These are phyloP conservation scores for Anastrepha ludens DNA, from an alignment of 1,140 invertebrate species.

Conservation along the genomic window DNA sequence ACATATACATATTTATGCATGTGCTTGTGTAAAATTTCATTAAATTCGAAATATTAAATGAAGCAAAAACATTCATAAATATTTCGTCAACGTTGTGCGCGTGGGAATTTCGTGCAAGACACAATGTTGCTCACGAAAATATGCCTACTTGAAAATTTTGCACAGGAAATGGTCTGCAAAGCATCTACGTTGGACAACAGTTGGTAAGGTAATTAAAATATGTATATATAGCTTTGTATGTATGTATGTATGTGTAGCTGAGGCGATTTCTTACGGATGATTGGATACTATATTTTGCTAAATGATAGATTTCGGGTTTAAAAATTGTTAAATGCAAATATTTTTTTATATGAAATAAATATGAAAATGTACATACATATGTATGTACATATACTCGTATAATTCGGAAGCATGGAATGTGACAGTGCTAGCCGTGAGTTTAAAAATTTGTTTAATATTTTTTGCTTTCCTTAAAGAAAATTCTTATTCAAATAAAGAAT, in stretches of 20 bases:
- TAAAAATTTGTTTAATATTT: too few relatives aligned
- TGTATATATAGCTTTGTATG: not conserved
- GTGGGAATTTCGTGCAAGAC: constrained; percentile 21
- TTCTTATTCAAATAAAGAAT: too few relatives aligned
- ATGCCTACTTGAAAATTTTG: not conserved
- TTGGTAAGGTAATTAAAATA: constrained; percentile 27
- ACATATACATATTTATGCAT: not conserved
- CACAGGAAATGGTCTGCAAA: not conserved
- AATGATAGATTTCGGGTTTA: not conserved
- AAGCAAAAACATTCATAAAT: constrained; percentile 14
- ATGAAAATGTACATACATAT: too few relatives aligned
- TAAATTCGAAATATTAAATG: not conserved
- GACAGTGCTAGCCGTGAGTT: too few relatives aligned
- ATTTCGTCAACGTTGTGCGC: constrained; percentile 6
- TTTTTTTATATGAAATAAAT: too few relatives aligned
- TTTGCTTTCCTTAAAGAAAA: too few relatives aligned
- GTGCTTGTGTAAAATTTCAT: not conserved
- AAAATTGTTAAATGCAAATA: too few relatives aligned
- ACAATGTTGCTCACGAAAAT: not conserved
- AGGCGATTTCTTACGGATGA: not conserved
- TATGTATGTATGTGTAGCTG: not conserved
- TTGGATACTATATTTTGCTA: not conserved
- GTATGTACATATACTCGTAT: too few relatives aligned
- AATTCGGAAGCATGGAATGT: too few relatives aligned
- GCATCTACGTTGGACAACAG: not conserved